Evolutionary conservation across 2,113 vertebrate species (phyloP).

Genomic region (Lepus timidus): DNA sequence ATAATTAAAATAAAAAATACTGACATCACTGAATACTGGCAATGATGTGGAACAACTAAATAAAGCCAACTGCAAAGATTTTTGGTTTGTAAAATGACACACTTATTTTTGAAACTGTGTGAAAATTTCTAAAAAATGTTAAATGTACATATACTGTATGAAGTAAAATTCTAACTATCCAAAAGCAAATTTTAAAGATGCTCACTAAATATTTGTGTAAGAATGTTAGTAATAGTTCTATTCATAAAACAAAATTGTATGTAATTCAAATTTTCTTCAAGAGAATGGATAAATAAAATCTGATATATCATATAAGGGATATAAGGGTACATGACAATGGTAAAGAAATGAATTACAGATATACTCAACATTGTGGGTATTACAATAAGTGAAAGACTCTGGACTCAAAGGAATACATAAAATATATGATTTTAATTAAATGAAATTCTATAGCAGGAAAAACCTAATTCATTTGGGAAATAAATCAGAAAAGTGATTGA

Average conservation of each 20-base stretch:
- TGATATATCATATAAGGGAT: background rate
- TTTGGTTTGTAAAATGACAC: background rate
- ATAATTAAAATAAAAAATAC: background rate
- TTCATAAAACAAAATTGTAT: background rate
- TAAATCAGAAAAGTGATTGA: background rate
- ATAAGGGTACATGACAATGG: background rate
- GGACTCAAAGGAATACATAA: background rate
- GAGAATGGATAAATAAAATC: background rate
- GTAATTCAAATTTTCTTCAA: background rate
- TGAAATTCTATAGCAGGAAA: slow-evolving; percentile 4
- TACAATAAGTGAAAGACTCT: background rate
- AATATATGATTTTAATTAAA: background rate
- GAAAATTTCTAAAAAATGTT: background rate
- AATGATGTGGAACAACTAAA: background rate
- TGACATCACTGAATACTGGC: background rate
- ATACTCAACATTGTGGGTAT: background rate
- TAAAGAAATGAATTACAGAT: background rate
- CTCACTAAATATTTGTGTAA: background rate
- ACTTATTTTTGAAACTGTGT: background rate
- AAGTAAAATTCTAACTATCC: background rate
- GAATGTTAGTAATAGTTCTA: background rate
- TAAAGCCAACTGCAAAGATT: background rate
- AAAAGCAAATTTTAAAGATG: background rate
- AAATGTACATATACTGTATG: background rate
- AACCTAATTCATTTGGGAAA: background rate